Conservation (phyloP, 2,113 vertebrate species). For the Halcyon malimbica region DNA sequence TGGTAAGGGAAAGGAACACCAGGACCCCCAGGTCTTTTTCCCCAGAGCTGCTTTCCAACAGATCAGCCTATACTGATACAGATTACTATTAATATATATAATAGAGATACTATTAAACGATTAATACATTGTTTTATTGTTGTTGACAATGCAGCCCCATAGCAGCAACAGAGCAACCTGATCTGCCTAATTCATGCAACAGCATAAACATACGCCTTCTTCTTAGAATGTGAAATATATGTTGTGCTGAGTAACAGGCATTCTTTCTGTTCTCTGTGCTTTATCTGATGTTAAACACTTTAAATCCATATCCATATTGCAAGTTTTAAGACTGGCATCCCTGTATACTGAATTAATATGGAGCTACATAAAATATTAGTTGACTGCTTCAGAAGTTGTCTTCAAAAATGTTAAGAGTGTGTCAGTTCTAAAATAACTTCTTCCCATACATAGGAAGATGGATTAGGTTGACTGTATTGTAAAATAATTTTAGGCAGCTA, state of each 20-base stretch:
- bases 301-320: not conserved
- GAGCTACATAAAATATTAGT: not conserved
- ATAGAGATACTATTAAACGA: not conserved
- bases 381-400: not conserved
- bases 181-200: not conserved
- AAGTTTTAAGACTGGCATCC: not conserved
- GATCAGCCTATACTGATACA: too few species aligned
- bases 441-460: not conserved
- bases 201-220: not conserved
- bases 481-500: not conserved
- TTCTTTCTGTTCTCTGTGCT: not conserved
- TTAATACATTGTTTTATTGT: not conserved
- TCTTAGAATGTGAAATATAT: not conserved
- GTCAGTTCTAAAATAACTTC: not conserved
- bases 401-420: not conserved
- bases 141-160: not conserved
- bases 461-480: not conserved
- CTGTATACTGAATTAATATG: not conserved
- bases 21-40: too few species aligned
- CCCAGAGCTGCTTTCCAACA: too few species aligned
- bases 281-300: not conserved
- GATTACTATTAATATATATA: too few species aligned
- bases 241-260: not conserved
- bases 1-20: not conserved
- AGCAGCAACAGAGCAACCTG: not conserved